Conservation (phyloP, 2,888 invertebrate species). For the Agrypnus murinus region DNA sequence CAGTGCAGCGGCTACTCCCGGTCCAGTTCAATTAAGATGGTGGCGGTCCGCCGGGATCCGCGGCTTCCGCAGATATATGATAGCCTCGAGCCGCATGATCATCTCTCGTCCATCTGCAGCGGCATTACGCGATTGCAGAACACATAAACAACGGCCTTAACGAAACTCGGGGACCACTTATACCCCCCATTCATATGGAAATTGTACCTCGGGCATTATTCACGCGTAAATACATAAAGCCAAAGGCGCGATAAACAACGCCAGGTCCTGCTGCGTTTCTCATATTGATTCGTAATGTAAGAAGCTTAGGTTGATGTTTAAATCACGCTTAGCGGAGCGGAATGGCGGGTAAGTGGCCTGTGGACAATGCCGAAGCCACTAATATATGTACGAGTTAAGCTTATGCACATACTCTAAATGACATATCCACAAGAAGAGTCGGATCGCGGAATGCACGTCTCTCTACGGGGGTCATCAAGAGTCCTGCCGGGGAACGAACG, state of each 20-base stretch:
- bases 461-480: slow-evolving; percentile 48
- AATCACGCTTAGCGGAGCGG: slow-evolving; percentile 54
- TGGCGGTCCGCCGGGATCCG: slow-evolving; percentile 66
- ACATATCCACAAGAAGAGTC: slow-evolving; percentile 47
- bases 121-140: slow-evolving; percentile 49
- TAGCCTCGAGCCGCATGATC: slow-evolving; percentile 58
- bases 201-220: slow-evolving; percentile 47
- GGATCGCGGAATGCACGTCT: slow-evolving; percentile 45
- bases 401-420: slow-evolving; percentile 52
- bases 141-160: slow-evolving; percentile 52
- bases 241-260: slow-evolving; percentile 50
- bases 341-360: slow-evolving; percentile 51
- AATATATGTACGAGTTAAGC: slow-evolving; percentile 54
- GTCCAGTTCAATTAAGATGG: slow-evolving; percentile 71
- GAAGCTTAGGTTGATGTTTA: slow-evolving; percentile 55
- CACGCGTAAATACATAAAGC: slow-evolving; percentile 49
- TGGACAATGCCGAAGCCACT: slow-evolving; percentile 51
- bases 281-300: slow-evolving; percentile 56
- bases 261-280: slow-evolving; percentile 48
- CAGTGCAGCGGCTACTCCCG: slow-evolving; percentile 61
- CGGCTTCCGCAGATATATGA: slow-evolving; percentile 61
- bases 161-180: slow-evolving; percentile 31
- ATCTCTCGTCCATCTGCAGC: slow-evolving; percentile 57
- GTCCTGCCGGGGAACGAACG: slow-evolving; percentile 48
- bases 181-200: slow-evolving; percentile 49